Conservation (phyloP, 2,888 invertebrate genomes). For the Dryomyza anilis region DNA sequence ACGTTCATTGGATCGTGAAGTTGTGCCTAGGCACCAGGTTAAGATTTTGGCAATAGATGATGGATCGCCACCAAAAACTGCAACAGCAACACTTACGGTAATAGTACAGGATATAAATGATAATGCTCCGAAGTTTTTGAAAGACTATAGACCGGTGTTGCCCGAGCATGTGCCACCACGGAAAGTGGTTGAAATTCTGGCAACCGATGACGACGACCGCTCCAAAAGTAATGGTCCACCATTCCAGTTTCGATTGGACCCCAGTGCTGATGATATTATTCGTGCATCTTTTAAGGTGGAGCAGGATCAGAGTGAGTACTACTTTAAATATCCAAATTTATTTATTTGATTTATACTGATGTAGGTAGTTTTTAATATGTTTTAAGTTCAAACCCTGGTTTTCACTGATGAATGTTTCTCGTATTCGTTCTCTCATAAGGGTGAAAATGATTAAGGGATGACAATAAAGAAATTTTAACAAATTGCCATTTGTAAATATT, state of each 20-base stretch:
- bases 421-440: background rate
- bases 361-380: too few species aligned
- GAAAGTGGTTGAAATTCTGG: conserved; percentile 90
- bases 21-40: conserved; percentile 93
- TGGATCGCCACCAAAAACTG: conserved; percentile 90
- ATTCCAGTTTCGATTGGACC: conserved; percentile 92
- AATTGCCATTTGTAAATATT: too few species aligned
- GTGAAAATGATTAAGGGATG: background rate
- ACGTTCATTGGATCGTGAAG: conserved; percentile 89
- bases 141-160: conserved; percentile 89
- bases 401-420: background rate
- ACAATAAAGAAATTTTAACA: background rate
- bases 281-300: conserved; percentile 94
- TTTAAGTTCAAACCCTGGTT: background rate
- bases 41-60: conserved; percentile 96
- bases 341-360: too few species aligned
- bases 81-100: conserved; percentile 90
- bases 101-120: conserved; percentile 96
- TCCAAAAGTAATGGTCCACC: conserved; percentile 95
- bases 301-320: conserved; percentile 86
- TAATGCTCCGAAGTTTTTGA: conserved; percentile 90
- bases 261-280: conserved; percentile 91
- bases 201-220: conserved; percentile 92
- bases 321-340: too few species aligned
- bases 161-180: conserved; percentile 91